Base-by-base conservation (phyloP, 2,888 invertebrate genomes). In the Actias luna region DNA sequence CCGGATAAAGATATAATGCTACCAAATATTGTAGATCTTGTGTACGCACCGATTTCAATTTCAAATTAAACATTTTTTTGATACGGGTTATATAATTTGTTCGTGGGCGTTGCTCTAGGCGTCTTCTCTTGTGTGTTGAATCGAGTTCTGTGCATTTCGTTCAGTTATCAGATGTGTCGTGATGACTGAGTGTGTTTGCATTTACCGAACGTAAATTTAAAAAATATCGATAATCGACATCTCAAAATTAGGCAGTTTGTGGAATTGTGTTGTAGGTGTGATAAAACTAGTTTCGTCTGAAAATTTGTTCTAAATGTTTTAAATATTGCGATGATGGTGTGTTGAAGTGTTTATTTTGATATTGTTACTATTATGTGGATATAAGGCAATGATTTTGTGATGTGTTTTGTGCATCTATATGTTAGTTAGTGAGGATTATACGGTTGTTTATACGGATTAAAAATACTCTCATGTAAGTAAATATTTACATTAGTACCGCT, bases 391-490 rank as follows among this genome's bases (percentile, higher is more conserved):
- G 84, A 85, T 85, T 87, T 82, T 79, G 84, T 85, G 83, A 82
- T 84, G 84, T 86, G 87, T 87, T 83, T 83, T 80, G 84, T 87
- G 87, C 80, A 68, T 84, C 75, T 76, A 80, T 69, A 80, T 78
- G 80, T 78, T 75, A 74, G 77, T 75, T 76, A 76, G 74, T 78
- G 75, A 77, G 83, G 83, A 87, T 86, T 83, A 79, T 79, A 83
- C 82, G 81, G 73, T 84, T 82, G 79, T 75, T 69, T 84, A 70
- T 77, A 84, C 70, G 87, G 85, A 88, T 85, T 84, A 83, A 80
- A 84, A 87, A 84, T 86, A 88, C 84, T 77, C 78, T 75, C 82
- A 84, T 79, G 92, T 92, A 82, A 91, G 91, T 92, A 89, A 90
- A 90, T 89, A 89, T 89, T 88, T 85, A 87, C 76, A 66, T 71